Conservation (phyloP, 2,113 vertebrate species). For the Menidia beryllina region DNA sequence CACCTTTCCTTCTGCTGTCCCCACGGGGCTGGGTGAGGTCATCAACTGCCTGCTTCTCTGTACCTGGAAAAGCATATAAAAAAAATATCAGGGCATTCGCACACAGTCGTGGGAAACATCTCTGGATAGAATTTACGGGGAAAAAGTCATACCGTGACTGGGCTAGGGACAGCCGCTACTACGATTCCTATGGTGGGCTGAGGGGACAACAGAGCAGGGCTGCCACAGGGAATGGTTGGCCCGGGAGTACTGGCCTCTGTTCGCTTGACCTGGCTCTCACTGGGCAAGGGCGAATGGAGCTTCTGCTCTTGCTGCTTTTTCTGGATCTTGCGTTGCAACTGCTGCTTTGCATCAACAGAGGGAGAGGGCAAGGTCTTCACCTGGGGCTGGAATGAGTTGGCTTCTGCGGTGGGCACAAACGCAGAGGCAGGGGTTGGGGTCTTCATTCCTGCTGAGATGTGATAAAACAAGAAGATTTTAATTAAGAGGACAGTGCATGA, state of each 20-base stretch:
- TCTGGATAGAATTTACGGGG: not conserved
- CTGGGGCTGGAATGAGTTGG: constrained; percentile 96
- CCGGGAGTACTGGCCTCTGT: constrained; percentile 85
- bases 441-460: constrained; percentile 86
- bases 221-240: constrained; percentile 89
- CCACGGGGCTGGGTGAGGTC: constrained; percentile 94
- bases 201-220: constrained; percentile 94
- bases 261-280: constrained; percentile 88
- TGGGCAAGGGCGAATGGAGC: constrained; percentile 93
- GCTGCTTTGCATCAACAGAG: constrained; percentile 96
- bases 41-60: constrained; percentile 93
- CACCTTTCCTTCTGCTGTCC: constrained; percentile 92
- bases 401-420: constrained; percentile 95
- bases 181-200: constrained; percentile 98
- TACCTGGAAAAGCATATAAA: constrained; percentile 86
- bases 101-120: not conserved
- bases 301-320: constrained; percentile 99
- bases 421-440: constrained; percentile 93
- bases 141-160: constrained; percentile 88
- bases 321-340: constrained; percentile 98
- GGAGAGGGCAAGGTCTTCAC: constrained; percentile 96
- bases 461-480: not conserved
- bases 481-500: not conserved
- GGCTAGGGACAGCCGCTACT: constrained; percentile 94
- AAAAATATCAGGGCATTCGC: constrained; percentile 75